Evolutionary conservation across 2,888 invertebrate species (phyloP), one percentile per base, ranked within the genome.

Genomic region (Lomographa bimaculata): DNA sequence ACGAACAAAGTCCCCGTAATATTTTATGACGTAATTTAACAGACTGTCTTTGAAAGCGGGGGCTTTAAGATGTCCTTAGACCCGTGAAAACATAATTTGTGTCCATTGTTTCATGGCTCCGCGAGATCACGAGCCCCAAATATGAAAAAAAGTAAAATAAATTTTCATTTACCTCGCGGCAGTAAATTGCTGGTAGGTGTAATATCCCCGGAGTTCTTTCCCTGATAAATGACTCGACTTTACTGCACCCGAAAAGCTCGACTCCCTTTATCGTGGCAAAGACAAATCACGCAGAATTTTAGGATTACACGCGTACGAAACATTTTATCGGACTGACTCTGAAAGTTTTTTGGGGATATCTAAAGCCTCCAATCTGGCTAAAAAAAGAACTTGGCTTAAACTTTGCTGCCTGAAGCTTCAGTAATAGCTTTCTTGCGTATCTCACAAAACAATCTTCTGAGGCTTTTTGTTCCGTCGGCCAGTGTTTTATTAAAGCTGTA

Each of bases 11-110:
- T 64, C 73, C 54, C 62, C 60, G 73, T 77, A 74, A 80, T 81
- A 79, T 79, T 82, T 80, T 74, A 81, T 72, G 70, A 70, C 60
- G 72, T 73, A 78, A 79, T 79, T 76, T 79, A 77, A 78, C 75
- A 76, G 66, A 68, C 64, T 71, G 67, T 64, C 69, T 67, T 70
- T 64, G 64, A 64, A 71, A 63, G 69, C 64, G 63, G 70, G 60
- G 64, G 63, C 68, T 72, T 64, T 67, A 63, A 64, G 67, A 64
- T 63, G 60, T 64, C 51, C 58, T 66, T 46, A 52, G 58, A 53
- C 53, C 60, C 54, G 54, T 52, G 51, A 50, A 60, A 58, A 54
- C 46, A 57, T 60, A 64, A 69, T 65, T 66, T 65, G 52, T 51
- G 38, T 30, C 51, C 50, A 60, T 63, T 65, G 60, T 66, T 58